Conservation (phyloP, 2,797 vertebrate genomes). For the Lepus townsendii region DNA sequence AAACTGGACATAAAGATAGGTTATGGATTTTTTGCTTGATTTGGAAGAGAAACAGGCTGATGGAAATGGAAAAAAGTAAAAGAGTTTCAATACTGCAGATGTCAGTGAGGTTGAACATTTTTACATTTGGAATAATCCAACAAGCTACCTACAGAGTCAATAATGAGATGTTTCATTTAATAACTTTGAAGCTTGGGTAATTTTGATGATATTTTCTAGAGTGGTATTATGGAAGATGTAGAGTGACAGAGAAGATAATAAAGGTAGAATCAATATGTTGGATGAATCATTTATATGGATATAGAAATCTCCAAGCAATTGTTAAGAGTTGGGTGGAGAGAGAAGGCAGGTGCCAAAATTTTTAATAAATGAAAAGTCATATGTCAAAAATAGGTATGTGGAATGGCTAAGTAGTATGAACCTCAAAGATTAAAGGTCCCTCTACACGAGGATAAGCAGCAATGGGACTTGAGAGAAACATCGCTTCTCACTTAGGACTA, state of each 20-base stretch:
- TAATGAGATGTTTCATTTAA: background rate
- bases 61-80: constrained; percentile 1
- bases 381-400: background rate
- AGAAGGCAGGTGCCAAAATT: background rate
- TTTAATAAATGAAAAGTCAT: background rate
- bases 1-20: background rate
- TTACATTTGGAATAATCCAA: background rate
- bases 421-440: background rate
- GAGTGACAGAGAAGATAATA: background rate
- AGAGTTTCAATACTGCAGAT: background rate
- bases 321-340: background rate
- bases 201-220: constrained; percentile 16
- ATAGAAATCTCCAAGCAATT: background rate
- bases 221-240: background rate
- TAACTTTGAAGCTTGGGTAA: background rate
- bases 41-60: background rate
- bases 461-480: background rate
- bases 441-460: background rate
- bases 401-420: background rate
- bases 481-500: background rate
- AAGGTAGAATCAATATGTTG: background rate
- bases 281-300: background rate
- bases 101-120: background rate
- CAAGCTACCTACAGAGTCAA: background rate
- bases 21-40: constrained; percentile 5